Evolutionary conservation across 2,888 invertebrate genomes (phyloP).

Genomic region (Encarsia formosa): DNA sequence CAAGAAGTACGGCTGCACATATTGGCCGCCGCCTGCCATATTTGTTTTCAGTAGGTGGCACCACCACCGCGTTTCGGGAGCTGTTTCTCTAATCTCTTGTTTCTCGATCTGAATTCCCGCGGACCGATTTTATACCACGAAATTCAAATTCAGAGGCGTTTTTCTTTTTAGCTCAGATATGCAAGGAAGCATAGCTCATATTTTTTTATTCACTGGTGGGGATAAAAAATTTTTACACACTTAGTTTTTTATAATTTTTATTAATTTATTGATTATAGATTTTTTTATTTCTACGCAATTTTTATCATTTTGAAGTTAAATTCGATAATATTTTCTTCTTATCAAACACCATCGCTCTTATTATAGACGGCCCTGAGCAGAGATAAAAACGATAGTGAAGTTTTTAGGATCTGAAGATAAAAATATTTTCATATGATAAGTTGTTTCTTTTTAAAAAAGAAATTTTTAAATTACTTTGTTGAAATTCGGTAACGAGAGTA

Average conservation of each 20-base stretch:
- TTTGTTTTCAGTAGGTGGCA: slow-evolving; percentile 49
- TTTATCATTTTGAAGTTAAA: neutral
- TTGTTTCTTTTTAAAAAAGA: neutral
- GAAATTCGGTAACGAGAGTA: slow-evolving; percentile 18
- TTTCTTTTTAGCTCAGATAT: no score
- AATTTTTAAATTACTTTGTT: slow-evolving; percentile 12
- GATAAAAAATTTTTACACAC: no score
- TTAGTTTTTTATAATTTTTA: no score
- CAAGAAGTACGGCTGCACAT: no score
- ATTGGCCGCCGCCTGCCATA: slow-evolving; percentile 44
- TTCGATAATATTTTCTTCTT: neutral
- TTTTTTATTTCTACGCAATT: neutral
- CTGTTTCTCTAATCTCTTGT: neutral
- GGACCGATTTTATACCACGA: neutral
- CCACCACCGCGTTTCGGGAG: slow-evolving; percentile 17
- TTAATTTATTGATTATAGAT: no score
- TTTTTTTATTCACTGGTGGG: no score
- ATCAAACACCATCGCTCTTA: neutral
- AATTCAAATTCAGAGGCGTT: no score
- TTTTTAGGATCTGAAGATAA: slow-evolving; percentile 18
- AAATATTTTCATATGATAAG: neutral
- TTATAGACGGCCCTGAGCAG: slow-evolving; percentile 15
- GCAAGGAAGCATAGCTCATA: no score
- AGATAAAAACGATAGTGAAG: slow-evolving; percentile 23
- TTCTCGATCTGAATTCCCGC: neutral